Evolutionary conservation across 35 echinoderm and acorn worm species (phyloP).

Genomic region (Chiridota heheva): DNA sequence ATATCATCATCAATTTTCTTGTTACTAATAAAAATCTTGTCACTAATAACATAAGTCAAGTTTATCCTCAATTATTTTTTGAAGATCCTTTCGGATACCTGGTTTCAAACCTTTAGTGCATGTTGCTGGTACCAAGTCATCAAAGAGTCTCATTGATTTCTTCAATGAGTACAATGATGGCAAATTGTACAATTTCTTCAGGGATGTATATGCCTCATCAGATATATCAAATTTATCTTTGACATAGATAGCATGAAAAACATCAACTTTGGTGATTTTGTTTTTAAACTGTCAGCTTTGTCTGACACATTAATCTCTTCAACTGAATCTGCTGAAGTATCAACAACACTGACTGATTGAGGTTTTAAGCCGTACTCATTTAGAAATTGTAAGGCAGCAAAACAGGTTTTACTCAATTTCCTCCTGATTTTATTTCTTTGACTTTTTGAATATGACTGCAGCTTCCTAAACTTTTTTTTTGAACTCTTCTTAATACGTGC

Average conservation of each 20-base stretch:
- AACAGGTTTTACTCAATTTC: not conserved
- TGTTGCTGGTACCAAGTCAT: not conserved
- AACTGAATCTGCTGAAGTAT: not conserved
- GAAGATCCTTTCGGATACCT: conserved; percentile 29
- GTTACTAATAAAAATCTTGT: not conserved
- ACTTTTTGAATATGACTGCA: not conserved
- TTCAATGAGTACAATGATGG: conserved; percentile 28
- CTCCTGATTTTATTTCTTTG: not conserved
- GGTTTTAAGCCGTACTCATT: not conserved
- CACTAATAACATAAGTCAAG: too few species aligned
- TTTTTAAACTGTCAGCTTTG: not conserved
- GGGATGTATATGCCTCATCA: conserved; percentile 1
- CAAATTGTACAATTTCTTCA: conserved; percentile 6
- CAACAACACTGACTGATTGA: not conserved
- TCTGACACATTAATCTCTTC: conserved; percentile 13
- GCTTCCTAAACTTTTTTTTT: not conserved
- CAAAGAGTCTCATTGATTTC: conserved; percentile 1
- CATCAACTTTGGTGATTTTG: not conserved
- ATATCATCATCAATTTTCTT: conserved; percentile 3
- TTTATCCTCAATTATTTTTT: conserved; percentile 21
- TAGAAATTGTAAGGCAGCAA: conserved; percentile 14
- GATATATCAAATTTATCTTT: conserved; percentile 40
- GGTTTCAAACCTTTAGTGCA: not conserved
- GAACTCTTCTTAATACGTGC: not conserved
- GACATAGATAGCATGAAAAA: not conserved